Conservation (phyloP, 2,113 vertebrate genomes). For the Sphyrna mokarran region DNA sequence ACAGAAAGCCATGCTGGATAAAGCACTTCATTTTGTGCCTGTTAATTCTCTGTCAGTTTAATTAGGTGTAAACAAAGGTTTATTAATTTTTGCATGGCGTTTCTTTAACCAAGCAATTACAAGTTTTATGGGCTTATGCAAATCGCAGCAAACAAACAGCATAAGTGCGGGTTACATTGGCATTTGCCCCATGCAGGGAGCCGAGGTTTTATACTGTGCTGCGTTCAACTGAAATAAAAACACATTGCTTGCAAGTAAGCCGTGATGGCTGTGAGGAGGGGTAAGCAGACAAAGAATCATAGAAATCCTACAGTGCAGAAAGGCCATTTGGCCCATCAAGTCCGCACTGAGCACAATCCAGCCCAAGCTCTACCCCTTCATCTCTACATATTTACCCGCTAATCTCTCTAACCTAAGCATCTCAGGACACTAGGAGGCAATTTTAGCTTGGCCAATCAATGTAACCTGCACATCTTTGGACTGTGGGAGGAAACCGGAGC, state of each 20-base stretch:
- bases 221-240: not conserved
- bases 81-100: not conserved
- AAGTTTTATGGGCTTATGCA: not conserved
- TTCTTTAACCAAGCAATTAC: not conserved
- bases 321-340: no score
- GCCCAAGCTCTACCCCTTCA: no score
- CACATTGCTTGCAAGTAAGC: not conserved
- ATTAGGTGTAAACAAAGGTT: not conserved
- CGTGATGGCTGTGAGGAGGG: not conserved
- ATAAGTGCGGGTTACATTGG: not conserved
- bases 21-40: not conserved
- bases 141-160: not conserved
- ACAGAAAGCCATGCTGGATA: not conserved
- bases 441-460: no score
- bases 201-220: not conserved
- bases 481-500: no score
- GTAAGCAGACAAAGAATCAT: no score
- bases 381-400: no score
- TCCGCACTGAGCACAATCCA: no score
- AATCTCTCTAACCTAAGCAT: no score
- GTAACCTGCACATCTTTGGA: no score
- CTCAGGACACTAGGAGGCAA: no score
- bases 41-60: not conserved
- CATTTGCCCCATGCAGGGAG: slow-evolving; percentile 9
- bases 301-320: no score